phyloP scores from a whole-genome alignment of 2,888 invertebrate species.

The Hirtodrosophila histrioides region DNA sequence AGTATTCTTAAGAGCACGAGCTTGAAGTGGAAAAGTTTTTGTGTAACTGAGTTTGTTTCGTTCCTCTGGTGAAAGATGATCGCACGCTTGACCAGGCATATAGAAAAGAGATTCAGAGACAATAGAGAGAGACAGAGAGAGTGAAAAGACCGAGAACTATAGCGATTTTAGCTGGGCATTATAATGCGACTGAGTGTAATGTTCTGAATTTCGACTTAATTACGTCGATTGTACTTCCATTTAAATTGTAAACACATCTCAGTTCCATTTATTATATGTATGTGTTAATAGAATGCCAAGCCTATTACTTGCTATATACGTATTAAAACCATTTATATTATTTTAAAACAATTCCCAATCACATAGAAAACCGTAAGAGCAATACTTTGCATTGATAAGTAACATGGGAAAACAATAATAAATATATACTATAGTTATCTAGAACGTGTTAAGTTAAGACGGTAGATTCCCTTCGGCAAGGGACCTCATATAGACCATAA shows the following conservation, averaged over 20 bases:
- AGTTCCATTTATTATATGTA: constrained; percentile 3
- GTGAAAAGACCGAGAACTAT: too few relatives aligned
- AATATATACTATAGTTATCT: too few relatives aligned
- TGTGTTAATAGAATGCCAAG: constrained; percentile 1
- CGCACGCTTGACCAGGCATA: constrained; percentile 8
- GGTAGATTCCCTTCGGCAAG: too few relatives aligned
- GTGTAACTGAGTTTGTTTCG: constrained; percentile 11
- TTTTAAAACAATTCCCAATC: too few relatives aligned
- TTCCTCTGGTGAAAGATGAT: constrained; percentile 32
- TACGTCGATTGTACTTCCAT: constrained; percentile 18
- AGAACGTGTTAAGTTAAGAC: too few relatives aligned
- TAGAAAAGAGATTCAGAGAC: neutral
- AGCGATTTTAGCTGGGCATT: neutral
- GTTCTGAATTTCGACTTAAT: constrained; percentile 22
- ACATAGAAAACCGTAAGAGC: too few relatives aligned
- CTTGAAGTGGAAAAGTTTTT: constrained; percentile 38
- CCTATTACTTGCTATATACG: too few relatives aligned
- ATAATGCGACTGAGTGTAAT: constrained; percentile 17
- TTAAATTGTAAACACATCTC: constrained; percentile 9
- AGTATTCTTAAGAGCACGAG: constrained; percentile 10
- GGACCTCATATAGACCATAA: too few relatives aligned
- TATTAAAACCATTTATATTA: too few relatives aligned
- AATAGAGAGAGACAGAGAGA: neutral
- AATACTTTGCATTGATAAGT: too few relatives aligned
- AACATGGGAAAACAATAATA: too few relatives aligned